Evolutionary conservation across 2,888 invertebrate genomes (phyloP), one percentile per base, ranked within the genome.

Genomic region (Pristionchus japonicus): DNA sequence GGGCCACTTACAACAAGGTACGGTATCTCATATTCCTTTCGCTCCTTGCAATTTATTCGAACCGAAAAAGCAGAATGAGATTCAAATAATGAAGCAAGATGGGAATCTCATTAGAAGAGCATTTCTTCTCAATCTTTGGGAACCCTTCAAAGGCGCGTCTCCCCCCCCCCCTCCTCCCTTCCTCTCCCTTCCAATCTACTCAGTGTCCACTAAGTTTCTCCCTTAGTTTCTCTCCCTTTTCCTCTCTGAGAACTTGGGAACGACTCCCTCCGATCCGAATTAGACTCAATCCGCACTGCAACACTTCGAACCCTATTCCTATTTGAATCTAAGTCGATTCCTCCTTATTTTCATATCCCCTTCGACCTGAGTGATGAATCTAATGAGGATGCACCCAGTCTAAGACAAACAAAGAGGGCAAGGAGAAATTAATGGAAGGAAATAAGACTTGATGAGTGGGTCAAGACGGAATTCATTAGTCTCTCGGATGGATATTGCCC

Each of bases 181-280:
- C 31, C 23, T 23, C 37, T 11, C 20, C 70, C 23, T 74, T 23
- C 40, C 74, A 74, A 74, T 74, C 74, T 37, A 74, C 40, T 74
- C 74, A 74, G 37, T 23, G 34, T 67, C 31, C 67, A 67, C 74
- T 40, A 74, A 74, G 74, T 74, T 74, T 74, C 74, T 74, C 74
- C n/a, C n/a, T 74, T 40, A 74, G 37, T 74, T 74, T 74, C 74
- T 70, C 64, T 64, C 64, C 70, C 37, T 70, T 31, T 70, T 70
- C 70, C 23, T 74, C 74, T 74, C 20, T 57, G 23, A 74, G 74
- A 74, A 74, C 74, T 64, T 13, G 64, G 57, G 40, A 37, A 74
- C 40, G 40, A 74, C 23, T 74, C 4, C 40, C 23, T n/a, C n/a
- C n/a, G 15, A 2, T 74, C 40, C 40, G 11, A 74, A 74, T 37